These are phyloP conservation scores for Apamea monoglypha DNA, from an alignment of 2,888 invertebrate species.

Conservation along the genomic window DNA sequence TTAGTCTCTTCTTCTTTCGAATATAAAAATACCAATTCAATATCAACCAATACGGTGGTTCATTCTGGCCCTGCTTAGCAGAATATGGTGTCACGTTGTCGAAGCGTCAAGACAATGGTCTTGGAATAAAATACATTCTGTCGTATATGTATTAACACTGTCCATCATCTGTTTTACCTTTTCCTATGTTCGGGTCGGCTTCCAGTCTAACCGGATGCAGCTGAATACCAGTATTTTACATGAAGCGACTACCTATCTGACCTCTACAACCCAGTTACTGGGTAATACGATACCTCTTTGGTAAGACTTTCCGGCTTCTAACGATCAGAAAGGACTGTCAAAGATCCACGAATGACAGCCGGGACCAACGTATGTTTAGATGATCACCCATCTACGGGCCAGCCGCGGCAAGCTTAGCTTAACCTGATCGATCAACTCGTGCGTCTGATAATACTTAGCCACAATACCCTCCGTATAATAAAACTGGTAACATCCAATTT, in stretches of 20 bases:
- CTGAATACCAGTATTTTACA: neutral
- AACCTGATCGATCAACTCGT: no score
- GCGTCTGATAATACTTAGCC: no score
- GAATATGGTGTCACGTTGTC: no score
- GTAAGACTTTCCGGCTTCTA: neutral
- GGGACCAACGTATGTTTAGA: no score
- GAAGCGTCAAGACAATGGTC: no score
- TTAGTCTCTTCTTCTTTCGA: no score
- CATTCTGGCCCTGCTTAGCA: neutral
- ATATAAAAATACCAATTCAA: neutral
- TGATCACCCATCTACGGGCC: no score
- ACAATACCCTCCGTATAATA: neutral
- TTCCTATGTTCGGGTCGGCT: neutral
- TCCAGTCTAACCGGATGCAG: neutral
- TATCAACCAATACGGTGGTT: no score
- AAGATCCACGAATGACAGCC: neutral
- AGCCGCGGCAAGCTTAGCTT: neutral
- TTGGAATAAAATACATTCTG: no score
- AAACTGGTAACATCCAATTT: neutral
- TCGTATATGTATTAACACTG: no score
- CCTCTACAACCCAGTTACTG: neutral
- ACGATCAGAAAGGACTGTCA: neutral
- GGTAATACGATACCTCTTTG: neutral
- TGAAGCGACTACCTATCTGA: neutral
- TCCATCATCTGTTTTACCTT: neutral